Conservation (phyloP, 1,140 invertebrate species). For the Drosophila ironensis region DNA sequence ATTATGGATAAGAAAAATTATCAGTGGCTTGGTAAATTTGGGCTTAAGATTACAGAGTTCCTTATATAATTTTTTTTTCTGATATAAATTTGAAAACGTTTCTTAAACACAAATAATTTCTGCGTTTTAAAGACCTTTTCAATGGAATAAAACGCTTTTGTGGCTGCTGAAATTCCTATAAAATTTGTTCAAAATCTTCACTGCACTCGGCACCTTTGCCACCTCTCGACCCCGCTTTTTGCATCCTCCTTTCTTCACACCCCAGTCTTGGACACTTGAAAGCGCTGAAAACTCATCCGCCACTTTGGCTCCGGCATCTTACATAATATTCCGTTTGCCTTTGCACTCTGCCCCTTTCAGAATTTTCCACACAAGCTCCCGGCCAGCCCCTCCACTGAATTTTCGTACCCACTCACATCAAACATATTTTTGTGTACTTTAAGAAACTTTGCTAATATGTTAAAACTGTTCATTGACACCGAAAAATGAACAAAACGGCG, state of each 20-base stretch:
- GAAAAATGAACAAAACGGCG: conserved; percentile 70
- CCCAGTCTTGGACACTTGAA: background rate
- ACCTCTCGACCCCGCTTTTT: too few relatives aligned
- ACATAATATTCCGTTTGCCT: conserved; percentile 44
- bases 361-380: background rate
- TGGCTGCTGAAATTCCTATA: too few relatives aligned
- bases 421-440: conserved; percentile 79
- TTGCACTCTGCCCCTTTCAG: conserved; percentile 14
- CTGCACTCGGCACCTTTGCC: too few relatives aligned
- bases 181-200: too few relatives aligned
- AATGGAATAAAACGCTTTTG: too few relatives aligned
- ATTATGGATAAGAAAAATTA: too few relatives aligned
- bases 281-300: conserved; percentile 16
- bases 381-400: background rate
- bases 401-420: conserved; percentile 51
- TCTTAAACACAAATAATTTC: too few relatives aligned
- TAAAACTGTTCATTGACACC: conserved; percentile 81
- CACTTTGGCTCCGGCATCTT: conserved; percentile 20
- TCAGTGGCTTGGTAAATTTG: too few relatives aligned
- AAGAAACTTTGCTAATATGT: conserved; percentile 80
- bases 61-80: too few relatives aligned
- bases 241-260: background rate
- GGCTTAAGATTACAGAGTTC: too few relatives aligned
- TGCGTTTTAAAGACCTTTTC: too few relatives aligned
- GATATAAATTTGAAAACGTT: too few relatives aligned